These are phyloP conservation scores for Drosophila quadrilineata DNA, from an alignment of 1,140 invertebrate genomes.

Conservation along the genomic window DNA sequence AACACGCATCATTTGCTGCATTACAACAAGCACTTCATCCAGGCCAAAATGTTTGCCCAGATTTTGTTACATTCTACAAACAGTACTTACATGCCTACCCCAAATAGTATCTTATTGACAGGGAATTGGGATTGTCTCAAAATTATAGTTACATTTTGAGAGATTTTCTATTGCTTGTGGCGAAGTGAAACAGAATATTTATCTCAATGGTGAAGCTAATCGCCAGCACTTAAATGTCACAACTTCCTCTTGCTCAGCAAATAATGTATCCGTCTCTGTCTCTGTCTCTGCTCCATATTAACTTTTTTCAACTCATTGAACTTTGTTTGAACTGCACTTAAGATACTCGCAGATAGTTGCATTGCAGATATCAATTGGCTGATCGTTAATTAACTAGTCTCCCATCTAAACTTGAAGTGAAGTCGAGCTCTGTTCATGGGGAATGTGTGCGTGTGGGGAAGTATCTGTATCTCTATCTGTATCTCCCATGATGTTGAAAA, in stretches of 20 bases:
- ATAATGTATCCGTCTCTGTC: too few relatives aligned
- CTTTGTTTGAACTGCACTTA: constrained; percentile 8
- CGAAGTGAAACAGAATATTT: too few relatives aligned
- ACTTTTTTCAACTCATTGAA: constrained; percentile 25
- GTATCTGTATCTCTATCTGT: too few relatives aligned
- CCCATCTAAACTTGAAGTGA: constrained; percentile 37
- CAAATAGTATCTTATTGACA: too few relatives aligned
- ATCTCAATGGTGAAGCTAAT: neutral
- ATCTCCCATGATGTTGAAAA: too few relatives aligned
- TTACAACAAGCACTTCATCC: constrained; percentile 34
- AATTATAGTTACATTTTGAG: neutral
- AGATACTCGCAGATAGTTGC: neutral
- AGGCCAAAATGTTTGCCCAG: constrained; percentile 56
- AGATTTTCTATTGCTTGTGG: too few relatives aligned
- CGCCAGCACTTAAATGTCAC: neutral
- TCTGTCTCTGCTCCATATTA: constrained; percentile 6
- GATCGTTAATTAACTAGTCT: constrained; percentile 66
- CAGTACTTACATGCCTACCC: too few relatives aligned
- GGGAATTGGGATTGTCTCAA: neutral
- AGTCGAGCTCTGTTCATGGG: too few relatives aligned
- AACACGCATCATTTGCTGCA: constrained; percentile 16
- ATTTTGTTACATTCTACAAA: constrained; percentile 62
- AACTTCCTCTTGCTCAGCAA: neutral
- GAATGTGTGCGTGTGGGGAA: too few relatives aligned
- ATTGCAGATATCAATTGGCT: constrained; percentile 34